Conservation (phyloP, 2,113 vertebrate genomes). For the Pampusana beccarii region DNA sequence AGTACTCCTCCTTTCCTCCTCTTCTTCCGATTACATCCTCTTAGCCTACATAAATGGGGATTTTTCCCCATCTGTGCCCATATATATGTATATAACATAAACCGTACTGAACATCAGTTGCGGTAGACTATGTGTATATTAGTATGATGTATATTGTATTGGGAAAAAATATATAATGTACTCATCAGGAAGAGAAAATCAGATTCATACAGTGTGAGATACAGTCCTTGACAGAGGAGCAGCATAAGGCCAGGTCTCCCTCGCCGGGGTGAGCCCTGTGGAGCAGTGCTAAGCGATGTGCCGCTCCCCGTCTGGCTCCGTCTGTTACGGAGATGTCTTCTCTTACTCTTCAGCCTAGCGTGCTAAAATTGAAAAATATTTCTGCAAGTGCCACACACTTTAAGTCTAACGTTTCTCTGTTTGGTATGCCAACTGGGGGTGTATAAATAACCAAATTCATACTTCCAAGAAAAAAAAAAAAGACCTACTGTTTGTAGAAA, state of each 20-base stretch:
- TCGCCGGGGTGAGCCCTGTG: background rate
- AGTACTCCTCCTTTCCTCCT: background rate
- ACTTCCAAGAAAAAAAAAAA: background rate
- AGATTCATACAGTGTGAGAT: background rate
- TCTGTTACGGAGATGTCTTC: background rate
- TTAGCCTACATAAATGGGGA: background rate
- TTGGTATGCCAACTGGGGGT: background rate
- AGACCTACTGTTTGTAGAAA: background rate
- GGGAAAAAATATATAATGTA: background rate
- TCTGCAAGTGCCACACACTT: background rate
- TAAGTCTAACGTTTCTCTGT: background rate
- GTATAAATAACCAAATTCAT: background rate
- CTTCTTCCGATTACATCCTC: background rate
- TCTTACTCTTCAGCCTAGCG: background rate
- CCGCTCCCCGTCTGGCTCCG: background rate
- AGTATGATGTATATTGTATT: background rate
- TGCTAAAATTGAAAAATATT: background rate
- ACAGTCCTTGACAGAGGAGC: background rate
- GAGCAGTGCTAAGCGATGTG: slow-evolving; percentile 27
- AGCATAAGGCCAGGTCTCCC: background rate
- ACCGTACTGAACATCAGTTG: background rate
- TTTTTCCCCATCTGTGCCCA: background rate
- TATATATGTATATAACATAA: background rate
- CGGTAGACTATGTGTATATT: background rate
- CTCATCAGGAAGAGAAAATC: background rate